These are phyloP conservation scores for Chromobotia macracanthus DNA, from an alignment of 2,797 vertebrate species.

Conservation along the genomic window DNA sequence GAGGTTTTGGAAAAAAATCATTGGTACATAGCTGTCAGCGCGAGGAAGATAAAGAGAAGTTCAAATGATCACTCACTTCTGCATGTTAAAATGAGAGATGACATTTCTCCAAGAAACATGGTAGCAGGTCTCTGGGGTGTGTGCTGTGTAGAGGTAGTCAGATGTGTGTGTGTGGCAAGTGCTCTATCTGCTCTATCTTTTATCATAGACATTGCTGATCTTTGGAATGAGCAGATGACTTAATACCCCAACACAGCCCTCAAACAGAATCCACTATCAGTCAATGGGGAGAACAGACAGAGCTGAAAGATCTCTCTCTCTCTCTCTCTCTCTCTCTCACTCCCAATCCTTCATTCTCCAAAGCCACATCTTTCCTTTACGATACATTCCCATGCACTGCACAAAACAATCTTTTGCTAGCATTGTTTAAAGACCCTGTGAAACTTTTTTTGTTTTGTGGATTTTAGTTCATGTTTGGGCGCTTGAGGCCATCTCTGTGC, in stretches of 20 bases:
- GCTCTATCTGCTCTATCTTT: no score
- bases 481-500: not conserved
- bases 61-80: conserved; percentile 58
- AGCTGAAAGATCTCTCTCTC: conserved; percentile 55
- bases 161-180: conserved; percentile 31
- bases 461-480: not conserved
- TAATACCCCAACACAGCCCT: conserved; percentile 62
- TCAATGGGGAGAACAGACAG: conserved; percentile 54
- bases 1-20: no score
- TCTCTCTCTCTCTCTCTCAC: conserved; percentile 21
- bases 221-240: conserved; percentile 59
- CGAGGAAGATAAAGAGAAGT: not conserved
- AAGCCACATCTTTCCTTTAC: not conserved
- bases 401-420: not conserved
- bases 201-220: conserved; percentile 57
- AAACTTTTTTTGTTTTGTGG: not conserved
- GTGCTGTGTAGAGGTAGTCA: not conserved
- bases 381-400: not conserved
- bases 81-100: conserved; percentile 57
- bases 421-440: not conserved
- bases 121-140: conserved; percentile 46
- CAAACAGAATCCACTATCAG: conserved; percentile 68
- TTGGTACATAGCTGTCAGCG: conserved; percentile 7
- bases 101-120: conserved; percentile 41
- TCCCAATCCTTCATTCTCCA: not conserved